A percentile compares a stretch with the other conserved stretches of the same genome.
phyloP scores from a whole-genome alignment of 2,113 vertebrate species.

The Trichomycterus rosablanca region DNA sequence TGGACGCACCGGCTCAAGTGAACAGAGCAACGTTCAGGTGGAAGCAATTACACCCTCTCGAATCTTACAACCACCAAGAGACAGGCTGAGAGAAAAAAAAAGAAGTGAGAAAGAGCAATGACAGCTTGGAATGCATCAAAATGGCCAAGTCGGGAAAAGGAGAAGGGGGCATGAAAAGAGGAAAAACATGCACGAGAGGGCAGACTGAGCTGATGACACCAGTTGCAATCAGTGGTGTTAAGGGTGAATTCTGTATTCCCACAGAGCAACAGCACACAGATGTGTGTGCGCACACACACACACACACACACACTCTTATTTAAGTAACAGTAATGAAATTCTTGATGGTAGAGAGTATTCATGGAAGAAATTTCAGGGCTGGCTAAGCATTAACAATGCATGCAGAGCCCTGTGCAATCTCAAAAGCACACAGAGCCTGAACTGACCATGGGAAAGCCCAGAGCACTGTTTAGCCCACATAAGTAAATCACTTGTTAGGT shows the following conservation, averaged over 20 bases:
- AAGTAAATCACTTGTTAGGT: no score
- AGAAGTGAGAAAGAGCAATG: conserved; percentile 14
- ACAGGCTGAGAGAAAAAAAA: not conserved
- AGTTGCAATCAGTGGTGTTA: not conserved
- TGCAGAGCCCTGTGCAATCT: conserved; percentile 17
- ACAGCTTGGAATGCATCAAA: conserved; percentile 23
- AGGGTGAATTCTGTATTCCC: no score
- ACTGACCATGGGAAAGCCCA: conserved; percentile 10
- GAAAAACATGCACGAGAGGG: not conserved
- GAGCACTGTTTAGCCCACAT: not conserved
- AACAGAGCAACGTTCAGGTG: conserved; percentile 37
- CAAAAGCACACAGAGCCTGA: no score
- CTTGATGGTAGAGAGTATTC: conserved; percentile 1
- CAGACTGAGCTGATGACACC: not conserved
- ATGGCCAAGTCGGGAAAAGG: conserved; percentile 5
- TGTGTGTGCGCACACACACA: not conserved
- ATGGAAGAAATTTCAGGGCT: conserved; percentile 32
- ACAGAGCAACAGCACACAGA: not conserved
- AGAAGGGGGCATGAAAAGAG: not conserved
- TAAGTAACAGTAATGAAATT: conserved; percentile 4
- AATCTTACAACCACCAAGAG: conserved; percentile 14
- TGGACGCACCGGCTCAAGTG: conserved; percentile 15
- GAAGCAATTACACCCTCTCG: conserved; percentile 35
- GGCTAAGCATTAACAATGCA: conserved; percentile 27
- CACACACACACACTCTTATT: not conserved